phyloP scores from a whole-genome alignment of 2,888 invertebrate genomes.

The Creontiades dilutus region DNA sequence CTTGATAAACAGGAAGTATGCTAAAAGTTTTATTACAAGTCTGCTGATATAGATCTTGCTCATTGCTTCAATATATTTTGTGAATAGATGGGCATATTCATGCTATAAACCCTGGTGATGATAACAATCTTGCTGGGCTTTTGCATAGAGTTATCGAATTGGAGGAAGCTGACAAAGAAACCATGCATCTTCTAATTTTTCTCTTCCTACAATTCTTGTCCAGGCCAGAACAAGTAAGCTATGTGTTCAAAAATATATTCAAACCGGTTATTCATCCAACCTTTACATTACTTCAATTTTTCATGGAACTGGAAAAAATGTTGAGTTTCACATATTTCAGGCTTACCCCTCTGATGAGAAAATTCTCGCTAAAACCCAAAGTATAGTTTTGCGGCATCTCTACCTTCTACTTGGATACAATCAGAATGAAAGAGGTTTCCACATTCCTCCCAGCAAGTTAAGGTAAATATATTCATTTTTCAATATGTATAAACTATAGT shows the following conservation, averaged over 20 bases:
- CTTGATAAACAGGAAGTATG: too few relatives aligned
- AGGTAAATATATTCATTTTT: constrained; percentile 81
- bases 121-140: constrained; percentile 87
- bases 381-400: constrained; percentile 93
- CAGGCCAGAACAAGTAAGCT: constrained; percentile 83
- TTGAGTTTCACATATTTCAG: constrained; percentile 77
- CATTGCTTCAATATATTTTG: background rate
- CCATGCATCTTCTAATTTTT: constrained; percentile 95
- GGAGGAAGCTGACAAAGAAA: constrained; percentile 96
- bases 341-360: constrained; percentile 94
- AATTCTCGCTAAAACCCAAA: constrained; percentile 87
- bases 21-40: too few relatives aligned
- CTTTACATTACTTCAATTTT: too few relatives aligned
- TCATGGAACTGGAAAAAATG: too few relatives aligned
- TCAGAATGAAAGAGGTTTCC: constrained; percentile 92
- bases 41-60: too few relatives aligned
- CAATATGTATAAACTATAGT: background rate
- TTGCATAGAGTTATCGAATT: constrained; percentile 94
- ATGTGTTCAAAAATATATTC: background rate
- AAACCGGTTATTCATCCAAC: background rate
- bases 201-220: constrained; percentile 98
- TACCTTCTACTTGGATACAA: constrained; percentile 96
- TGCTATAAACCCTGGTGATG: constrained; percentile 90
- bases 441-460: constrained; percentile 91
- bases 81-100: constrained; percentile 88